A percentile compares a stretch with the other conserved stretches of the same genome.
phyloP scores from a whole-genome alignment of 1,140 invertebrate genomes.

The Spodoptera litura region DNA sequence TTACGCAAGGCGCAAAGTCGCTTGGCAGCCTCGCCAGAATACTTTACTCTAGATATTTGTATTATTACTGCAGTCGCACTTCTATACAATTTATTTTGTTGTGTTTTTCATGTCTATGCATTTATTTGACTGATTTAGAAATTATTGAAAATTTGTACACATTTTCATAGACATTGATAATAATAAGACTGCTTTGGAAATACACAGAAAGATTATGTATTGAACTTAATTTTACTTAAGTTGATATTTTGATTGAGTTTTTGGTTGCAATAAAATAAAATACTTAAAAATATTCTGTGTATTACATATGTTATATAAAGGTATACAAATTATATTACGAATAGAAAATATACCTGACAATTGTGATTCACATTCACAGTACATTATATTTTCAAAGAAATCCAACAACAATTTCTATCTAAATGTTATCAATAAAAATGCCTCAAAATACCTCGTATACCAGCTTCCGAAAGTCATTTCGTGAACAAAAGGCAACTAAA shows the following conservation, averaged over 20 bases:
- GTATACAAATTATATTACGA: too few species aligned
- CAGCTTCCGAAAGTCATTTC: constrained; percentile 75
- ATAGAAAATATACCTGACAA: too few species aligned
- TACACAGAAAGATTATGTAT: too few species aligned
- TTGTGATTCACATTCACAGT: too few species aligned
- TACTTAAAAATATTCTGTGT: too few species aligned
- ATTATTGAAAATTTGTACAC: not conserved
- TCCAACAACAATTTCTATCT: not conserved
- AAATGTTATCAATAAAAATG: not conserved
- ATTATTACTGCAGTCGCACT: constrained; percentile 60
- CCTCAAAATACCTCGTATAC: constrained; percentile 10
- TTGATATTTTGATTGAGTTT: too few species aligned
- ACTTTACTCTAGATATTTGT: constrained; percentile 58
- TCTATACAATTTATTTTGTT: constrained; percentile 38
- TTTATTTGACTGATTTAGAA: constrained; percentile 40
- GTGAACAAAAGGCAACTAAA: constrained; percentile 77
- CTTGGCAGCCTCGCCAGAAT: constrained; percentile 55
- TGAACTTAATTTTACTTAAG: too few species aligned
- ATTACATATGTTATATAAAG: too few species aligned
- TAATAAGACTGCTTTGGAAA: too few species aligned
- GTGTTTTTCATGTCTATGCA: constrained; percentile 17
- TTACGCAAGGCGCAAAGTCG: constrained; percentile 61
- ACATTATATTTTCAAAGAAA: too few species aligned
- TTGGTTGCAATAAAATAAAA: too few species aligned
- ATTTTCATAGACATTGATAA: too few species aligned